Base-by-base conservation (phyloP, 2,113 vertebrate genomes). In the Neogobius melanostomus region DNA sequence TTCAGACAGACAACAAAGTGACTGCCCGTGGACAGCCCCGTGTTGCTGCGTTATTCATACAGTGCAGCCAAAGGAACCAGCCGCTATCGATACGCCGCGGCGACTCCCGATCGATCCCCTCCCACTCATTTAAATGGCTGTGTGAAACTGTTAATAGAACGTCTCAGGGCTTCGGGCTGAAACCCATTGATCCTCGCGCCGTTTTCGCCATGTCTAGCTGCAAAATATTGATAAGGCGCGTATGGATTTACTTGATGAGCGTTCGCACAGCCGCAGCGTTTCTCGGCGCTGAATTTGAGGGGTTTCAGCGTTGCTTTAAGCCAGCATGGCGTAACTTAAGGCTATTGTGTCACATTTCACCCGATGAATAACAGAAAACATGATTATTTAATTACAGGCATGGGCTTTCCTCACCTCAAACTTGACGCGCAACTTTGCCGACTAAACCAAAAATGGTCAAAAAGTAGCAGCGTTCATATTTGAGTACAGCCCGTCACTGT, bases 111-210 rank as follows among this genome's bases (percentile, higher is more conserved):
- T 91, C 59, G 77, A 90, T 85, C 59, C 8, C 28, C 73, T 63
- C 48, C 52, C 44, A 14, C 82, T 87, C 83, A 86, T 89, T 82
- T 85, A 86, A 89, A 89, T 80, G 80, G 60, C 78, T 77, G 82
- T 86, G 87, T 80, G 80, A 86, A 85, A 80, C 66, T 79, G 82
- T 83, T 90, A 89, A 88, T 89, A 84, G 82, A 88, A 87, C 85
- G 87, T 85, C 83, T 86, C 75, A 64, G 75, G 74, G 68, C 83
- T 82, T 5, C 46, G 66, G 87, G 88, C 87, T 50, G 72, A 54
- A 85, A 82, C 46, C 1, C 64, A 91, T 90, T 71, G 90, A 90
- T 86, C 83, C 80, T 15, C 71, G 68, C 74, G 64, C 57, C 85
- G 85, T 90, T 89, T 88, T 82, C 82, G 76, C 74, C 80, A 82